Base-by-base conservation (phyloP, 2,888 invertebrate genomes). In the Lottia scabra region DNA sequence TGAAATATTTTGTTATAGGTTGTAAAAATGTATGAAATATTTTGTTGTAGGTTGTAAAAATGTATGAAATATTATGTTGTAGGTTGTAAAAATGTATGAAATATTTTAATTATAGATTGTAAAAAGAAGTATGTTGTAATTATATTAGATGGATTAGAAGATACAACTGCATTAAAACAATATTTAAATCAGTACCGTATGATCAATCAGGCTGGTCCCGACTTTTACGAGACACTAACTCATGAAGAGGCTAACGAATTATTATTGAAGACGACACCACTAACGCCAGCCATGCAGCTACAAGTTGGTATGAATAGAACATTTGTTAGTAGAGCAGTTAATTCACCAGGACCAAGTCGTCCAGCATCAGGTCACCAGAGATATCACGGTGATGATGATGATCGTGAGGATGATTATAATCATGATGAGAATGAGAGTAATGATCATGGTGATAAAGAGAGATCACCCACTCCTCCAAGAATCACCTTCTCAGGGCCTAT, bases 241-340 rank as follows among this genome's bases (percentile, higher is more conserved):
- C 90, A 92, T 43, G 92, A 92, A 78, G 95, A 95, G 90, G 96
- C 96, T 0, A 95, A 95, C 89, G 94, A 94, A 80, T 93, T 96
- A 78, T 91, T 96, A 76, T 92, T 95, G 5, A 92, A 93, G 81
- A 94, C 95, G 30, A 94, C 94, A 79, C 93, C 93, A 13, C 91
- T 87, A 92, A 93, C 80, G 16, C 69, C 75, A 56, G 70, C 73
- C n/a, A 43, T 66, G 5, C 68, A 74, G 23, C 67, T 63, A 30
- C 62, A 68, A 45, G 46, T 72, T 10, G 56, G 72, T 15, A 30
- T 43, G n/a, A 38, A 8, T 48, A 71, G 43, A 23, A 65, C 16
- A 44, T 62, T 27, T 23, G 56, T 23, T 56, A 19, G 19, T 23
- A 19, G 10, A 12, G 23, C 13, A 12, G 19, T 12, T 19, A 19